Percentiles rank a stretch among this genome's conserved stretches.
Evolutionary conservation across 2,113 vertebrate species (phyloP).

Genomic region (Pachycephala philippinensis): DNA sequence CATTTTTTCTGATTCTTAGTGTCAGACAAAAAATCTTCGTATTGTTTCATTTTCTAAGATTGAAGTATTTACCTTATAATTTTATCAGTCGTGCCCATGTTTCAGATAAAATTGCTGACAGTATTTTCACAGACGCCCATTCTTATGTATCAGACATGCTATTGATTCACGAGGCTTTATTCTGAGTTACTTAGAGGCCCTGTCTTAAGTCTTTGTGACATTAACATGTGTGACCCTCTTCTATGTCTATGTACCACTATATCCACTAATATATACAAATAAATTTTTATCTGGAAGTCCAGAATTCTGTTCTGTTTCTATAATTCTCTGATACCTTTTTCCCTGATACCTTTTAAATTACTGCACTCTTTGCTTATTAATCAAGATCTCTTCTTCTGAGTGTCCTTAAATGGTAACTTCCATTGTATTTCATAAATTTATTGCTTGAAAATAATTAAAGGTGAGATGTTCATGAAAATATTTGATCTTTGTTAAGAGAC

Average conservation of each 20-base stretch:
- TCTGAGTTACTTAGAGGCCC: neutral
- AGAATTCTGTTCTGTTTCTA: neutral
- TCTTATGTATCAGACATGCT: neutral
- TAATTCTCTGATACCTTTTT: neutral
- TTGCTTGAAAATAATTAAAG: neutral
- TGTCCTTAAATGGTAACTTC: neutral
- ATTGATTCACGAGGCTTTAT: neutral
- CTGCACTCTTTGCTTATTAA: neutral
- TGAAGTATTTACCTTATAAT: neutral
- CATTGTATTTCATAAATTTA: neutral
- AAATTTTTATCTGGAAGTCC: neutral
- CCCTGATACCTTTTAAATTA: neutral
- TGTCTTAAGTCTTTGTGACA: neutral
- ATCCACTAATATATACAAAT: neutral
- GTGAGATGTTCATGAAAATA: neutral
- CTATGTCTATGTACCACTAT: accelerated
- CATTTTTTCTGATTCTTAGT: neutral
- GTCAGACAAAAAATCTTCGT: neutral
- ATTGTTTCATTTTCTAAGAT: neutral
- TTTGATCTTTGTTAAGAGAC: neutral
- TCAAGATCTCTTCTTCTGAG: neutral
- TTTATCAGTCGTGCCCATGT: accelerated
- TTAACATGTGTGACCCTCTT: neutral
- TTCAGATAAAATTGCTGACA: neutral
- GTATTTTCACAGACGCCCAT: neutral